Evolutionary conservation across 2,797 vertebrate species (phyloP), one percentile per base, ranked within the genome.

Genomic region (Lacerta bilineata): DNA sequence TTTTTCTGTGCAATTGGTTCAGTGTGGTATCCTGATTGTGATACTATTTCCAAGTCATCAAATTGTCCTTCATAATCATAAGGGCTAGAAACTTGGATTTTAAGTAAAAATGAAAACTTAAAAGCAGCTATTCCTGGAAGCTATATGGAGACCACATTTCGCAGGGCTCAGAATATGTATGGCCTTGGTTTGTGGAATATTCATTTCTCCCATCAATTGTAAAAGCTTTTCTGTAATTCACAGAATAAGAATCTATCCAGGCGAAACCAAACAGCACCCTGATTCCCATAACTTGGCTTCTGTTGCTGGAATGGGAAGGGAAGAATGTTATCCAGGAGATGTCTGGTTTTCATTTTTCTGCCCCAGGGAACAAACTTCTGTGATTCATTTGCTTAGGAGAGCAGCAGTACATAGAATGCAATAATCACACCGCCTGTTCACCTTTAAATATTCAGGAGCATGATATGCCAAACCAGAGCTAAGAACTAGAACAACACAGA

Each of bases 201-300:
- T 69, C 20, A 61, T 33, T 59, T 5, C n/a, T 46, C 71, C 39
- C 39, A 11, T 85, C 41, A 78, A 84, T 83, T 71, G 36, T 84
- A 59, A 66, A 79, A 41, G 61, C 17, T 72, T 84, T 88, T 88
- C 25, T 46, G 15, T 61, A 84, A 61, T 79, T 84, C 76, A 36
- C 77, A 81, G 39, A 61, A 46, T 46, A 72, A 78, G 36, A 33
- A 25, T 23, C 59, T 85, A 39, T 18, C 61, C 61, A 64, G 61
- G 43, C 55, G 36, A 75, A 36, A 59, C 71, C 77, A 80, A 85
- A 33, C 50, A 55, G 29, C 9, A 46, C 43, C 39, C 69, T 77
- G 69, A 85, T 85, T 85, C 43, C 71, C 69, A 81, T 89, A 78
- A 69, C 76, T 81, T 80, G 68, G 79, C 81, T 81, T 76, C 59